phyloP scores from a whole-genome alignment of 1,140 invertebrate species.

The Ostrea edulis region DNA sequence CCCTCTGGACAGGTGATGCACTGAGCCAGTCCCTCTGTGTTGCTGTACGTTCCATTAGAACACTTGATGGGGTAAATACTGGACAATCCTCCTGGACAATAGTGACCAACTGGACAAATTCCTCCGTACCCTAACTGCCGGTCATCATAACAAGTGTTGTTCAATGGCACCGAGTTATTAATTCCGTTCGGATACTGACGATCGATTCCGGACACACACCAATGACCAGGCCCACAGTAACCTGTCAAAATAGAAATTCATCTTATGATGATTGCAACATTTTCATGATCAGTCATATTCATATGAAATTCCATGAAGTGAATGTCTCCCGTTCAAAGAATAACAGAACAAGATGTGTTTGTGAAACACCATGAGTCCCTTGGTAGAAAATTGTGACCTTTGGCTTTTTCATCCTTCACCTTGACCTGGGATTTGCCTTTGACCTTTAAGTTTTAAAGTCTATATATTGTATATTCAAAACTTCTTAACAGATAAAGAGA shows the following conservation, averaged over 20 bases:
- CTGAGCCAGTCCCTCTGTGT: slow-evolving; percentile 65
- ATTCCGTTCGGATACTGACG: slow-evolving; percentile 68
- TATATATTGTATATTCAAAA: too few relatives aligned
- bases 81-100: slow-evolving; percentile 69
- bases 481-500: too few relatives aligned
- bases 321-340: neutral
- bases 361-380: too few relatives aligned
- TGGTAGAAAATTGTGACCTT: too few relatives aligned
- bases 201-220: slow-evolving; percentile 74
- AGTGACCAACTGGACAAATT: slow-evolving; percentile 72
- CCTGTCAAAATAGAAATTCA: slow-evolving; percentile 58
- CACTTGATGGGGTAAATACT: slow-evolving; percentile 70
- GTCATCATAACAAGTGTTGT: slow-evolving; percentile 73
- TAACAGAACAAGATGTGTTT: neutral
- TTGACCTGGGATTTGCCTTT: too few relatives aligned
- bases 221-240: slow-evolving; percentile 74
- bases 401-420: too few relatives aligned
- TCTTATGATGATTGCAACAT: neutral
- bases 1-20: slow-evolving; percentile 74
- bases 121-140: slow-evolving; percentile 71
- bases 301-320: neutral
- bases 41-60: slow-evolving; percentile 75
- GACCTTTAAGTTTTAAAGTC: too few relatives aligned
- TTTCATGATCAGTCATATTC: too few relatives aligned
- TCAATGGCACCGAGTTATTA: slow-evolving; percentile 64